These are phyloP conservation scores for Meteorus sp. DNA, from an alignment of 1,140 invertebrate genomes.

Conservation along the genomic window DNA sequence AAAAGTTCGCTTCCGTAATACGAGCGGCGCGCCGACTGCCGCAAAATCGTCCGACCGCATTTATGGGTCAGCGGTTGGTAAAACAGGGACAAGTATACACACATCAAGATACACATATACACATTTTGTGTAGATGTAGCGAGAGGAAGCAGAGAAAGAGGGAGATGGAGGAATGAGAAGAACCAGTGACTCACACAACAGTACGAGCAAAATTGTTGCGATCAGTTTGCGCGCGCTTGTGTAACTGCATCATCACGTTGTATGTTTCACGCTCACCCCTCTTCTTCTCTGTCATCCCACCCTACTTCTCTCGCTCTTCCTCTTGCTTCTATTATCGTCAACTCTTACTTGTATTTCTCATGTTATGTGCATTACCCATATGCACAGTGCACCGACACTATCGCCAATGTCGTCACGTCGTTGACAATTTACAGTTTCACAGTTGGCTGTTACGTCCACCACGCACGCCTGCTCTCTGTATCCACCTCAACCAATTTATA, in stretches of 20 bases:
- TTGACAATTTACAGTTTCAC: too few species aligned
- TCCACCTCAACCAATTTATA: too few species aligned
- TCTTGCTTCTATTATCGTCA: neutral
- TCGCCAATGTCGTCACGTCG: too few species aligned
- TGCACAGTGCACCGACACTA: too few species aligned
- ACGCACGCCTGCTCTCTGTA: too few species aligned
- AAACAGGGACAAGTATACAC: conserved; percentile 37
- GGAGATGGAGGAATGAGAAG: too few species aligned
- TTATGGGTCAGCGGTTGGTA: conserved; percentile 46
- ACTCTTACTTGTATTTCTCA: too few species aligned
- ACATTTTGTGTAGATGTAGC: neutral
- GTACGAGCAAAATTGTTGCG: conserved; percentile 16
- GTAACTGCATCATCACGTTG: conserved; percentile 3
- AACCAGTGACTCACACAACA: neutral
- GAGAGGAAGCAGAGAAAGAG: too few species aligned
- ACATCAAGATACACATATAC: neutral
- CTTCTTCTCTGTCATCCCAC: neutral
- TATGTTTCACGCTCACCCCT: conserved; percentile 3
- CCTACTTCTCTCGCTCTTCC: neutral
- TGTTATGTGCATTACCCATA: too few species aligned
- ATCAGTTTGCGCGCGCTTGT: conserved; percentile 12
- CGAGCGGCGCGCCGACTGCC: conserved; percentile 41
- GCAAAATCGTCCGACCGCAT: conserved; percentile 47
- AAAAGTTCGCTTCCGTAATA: conserved; percentile 61
- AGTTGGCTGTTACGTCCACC: too few species aligned